Base-by-base conservation (phyloP, 2,113 vertebrate genomes). In the Irena cyanogastra region DNA sequence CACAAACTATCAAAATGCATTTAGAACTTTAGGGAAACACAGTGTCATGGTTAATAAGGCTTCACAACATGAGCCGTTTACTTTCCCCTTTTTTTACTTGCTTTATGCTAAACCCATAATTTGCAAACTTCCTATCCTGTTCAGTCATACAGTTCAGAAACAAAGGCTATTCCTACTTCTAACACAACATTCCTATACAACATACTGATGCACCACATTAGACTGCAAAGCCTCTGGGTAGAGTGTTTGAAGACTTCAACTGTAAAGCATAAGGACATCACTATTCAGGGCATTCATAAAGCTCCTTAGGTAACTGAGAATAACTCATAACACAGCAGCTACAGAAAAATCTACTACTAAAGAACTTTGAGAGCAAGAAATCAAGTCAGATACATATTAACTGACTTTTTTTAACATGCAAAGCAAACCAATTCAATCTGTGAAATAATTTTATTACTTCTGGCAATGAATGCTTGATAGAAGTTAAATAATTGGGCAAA, bases 281-380 rank as follows among this genome's bases (percentile, higher is more conserved):
- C 93, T 93, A 97, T 68, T 97, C 83, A 96, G 52, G 41, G 85
- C 21, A 95, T 70, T 81, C 50, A 74, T n/a, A 87, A 93, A 63
- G 89, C 74, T 93, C 78, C 78, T 90, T 54, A 93, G 74, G 95
- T 95, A 90, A 96, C 0, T 79, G 81, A 97, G 91, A 97, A 33
- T 81, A 71, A 97, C 64, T 89, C 83, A 87, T 84, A 96, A 94
- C 91, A 96, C 76, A 68, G 52, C 28, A 91, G 50, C 90, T 77
- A 70, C 11, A 65, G 91, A 84, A 95, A 95, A 96, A 94, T 87
- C 94, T 77, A 57, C 71, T 83, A 52, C n/a, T 87, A 35, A 41
- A 85, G 26, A 17, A 54, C 64, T 95, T 93, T 77, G 70, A 81
- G 57, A 87, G 56, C 42, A 89, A 79, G 81, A 95, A 96, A 95